Base-by-base conservation (phyloP, 2,888 invertebrate species). In the Orthonevra nobilis region DNA sequence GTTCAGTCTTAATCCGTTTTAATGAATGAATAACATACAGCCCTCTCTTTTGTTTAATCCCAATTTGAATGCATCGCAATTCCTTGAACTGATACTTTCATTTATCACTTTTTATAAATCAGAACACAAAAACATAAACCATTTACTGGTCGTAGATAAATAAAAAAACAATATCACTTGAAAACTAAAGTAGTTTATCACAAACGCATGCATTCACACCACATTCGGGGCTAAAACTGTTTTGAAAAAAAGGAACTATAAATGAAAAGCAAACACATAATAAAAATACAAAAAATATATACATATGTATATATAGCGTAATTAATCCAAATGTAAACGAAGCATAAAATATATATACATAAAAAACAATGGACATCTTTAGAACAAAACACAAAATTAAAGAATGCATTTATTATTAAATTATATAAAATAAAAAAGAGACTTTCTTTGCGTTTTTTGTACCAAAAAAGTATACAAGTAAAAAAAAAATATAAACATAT, bases 391-490 rank as follows among this genome's bases (percentile, higher is more conserved):
- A 77, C 52, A 72, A 77, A 72, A 77, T 54, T 63, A 60, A 12
- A 68, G 61, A 75, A 72, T 81, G 81, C 81, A 79, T 79, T 79
- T 72, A 81, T 72, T 79, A 77, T 81, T 46, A 74, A 73, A 81
- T 60, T 81, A 69, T 75, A 72, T 66, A 81, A 81, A 69, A 36
- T 19, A 30, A 48, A 58, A 52, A 60, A 38, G 50, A 68, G 38
- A 81, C 68, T 83, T 82, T 79, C 54, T 68, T 73, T 61, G 44
- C 81, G 81, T 83, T 70, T 84, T 83, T 83, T 83, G 82, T 83
- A 83, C 83, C 83, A 82, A 82, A 82, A 82, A 82, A 44, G 46
- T 36, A 15, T 68, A 74, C 56, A 60, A 74, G 30, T 40, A 20
- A 32, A 20, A 5, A 10, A 34, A 14, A 44, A 32, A 23, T 61